A percentile compares a stretch with the other conserved stretches of the same genome.
Conservation (phyloP, 2,888 invertebrate genomes). For the Sialis fuliginosa region DNA sequence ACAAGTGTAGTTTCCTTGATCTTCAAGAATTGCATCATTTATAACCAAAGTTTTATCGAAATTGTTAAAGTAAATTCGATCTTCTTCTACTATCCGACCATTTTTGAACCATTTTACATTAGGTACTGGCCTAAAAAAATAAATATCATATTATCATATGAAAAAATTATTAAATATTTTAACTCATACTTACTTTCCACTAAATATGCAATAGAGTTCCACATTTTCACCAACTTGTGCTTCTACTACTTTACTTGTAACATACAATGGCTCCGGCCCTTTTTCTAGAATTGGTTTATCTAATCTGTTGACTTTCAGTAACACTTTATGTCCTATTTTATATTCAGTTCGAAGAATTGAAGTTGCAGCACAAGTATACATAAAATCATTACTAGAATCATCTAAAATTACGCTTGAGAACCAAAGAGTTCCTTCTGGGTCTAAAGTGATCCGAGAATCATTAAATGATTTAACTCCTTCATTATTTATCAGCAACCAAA, state of each 20-base stretch:
- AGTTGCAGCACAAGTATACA: conserved; percentile 88
- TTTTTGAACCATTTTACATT: conserved; percentile 85
- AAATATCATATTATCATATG: not conserved
- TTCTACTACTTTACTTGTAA: conserved; percentile 71
- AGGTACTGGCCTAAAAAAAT: conserved; percentile 58
- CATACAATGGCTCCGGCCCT: conserved; percentile 63
- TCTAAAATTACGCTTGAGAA: conserved; percentile 81
- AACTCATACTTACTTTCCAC: conserved; percentile 66
- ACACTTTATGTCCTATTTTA: conserved; percentile 71
- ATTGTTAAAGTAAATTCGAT: conserved; percentile 67
- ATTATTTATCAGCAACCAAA: conserved; percentile 75
- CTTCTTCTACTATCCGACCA: conserved; percentile 51
- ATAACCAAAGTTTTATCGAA: conserved; percentile 90
- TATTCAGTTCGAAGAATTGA: conserved; percentile 83
- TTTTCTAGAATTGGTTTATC: conserved; percentile 62
- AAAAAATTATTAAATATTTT: conserved; percentile 1
- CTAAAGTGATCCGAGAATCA: conserved; percentile 84
- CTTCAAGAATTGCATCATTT: conserved; percentile 69
- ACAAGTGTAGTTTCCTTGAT: conserved; percentile 86
- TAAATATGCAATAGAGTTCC: conserved; percentile 87
- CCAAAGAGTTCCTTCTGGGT: conserved; percentile 94
- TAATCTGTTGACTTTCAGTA: conserved; percentile 58
- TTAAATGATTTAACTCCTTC: conserved; percentile 76
- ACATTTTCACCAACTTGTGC: conserved; percentile 68
- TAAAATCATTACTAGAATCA: conserved; percentile 70